phyloP scores from a whole-genome alignment of 1,140 invertebrate genomes.

The Hypsibius dujardini region DNA sequence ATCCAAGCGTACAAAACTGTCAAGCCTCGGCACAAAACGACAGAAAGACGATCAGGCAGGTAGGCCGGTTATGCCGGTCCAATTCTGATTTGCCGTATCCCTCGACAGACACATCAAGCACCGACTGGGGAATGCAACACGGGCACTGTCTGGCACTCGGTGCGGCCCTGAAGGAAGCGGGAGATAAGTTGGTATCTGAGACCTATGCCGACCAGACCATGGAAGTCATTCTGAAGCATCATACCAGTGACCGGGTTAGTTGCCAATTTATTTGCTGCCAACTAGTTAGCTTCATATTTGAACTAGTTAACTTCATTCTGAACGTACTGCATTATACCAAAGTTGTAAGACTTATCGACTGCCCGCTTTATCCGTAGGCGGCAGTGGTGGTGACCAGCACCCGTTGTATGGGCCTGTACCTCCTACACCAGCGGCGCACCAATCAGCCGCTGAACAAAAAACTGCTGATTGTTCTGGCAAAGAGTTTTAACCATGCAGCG shows the following conservation, averaged over 20 bases:
- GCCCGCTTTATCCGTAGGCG: constrained; percentile 31
- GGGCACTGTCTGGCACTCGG: constrained; percentile 62
- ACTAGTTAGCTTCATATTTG: too few relatives aligned
- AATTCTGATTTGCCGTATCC: background rate
- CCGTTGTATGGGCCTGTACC: constrained; percentile 60
- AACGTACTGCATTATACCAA: too few relatives aligned
- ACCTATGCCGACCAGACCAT: constrained; percentile 50
- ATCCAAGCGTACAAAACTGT: too few relatives aligned
- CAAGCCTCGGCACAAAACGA: too few relatives aligned
- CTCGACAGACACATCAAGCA: constrained; percentile 19
- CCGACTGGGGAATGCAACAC: constrained; percentile 55
- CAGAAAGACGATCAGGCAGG: too few relatives aligned
- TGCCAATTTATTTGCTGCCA: background rate
- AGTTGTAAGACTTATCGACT: background rate
- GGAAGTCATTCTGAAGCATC: constrained; percentile 45
- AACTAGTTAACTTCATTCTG: too few relatives aligned
- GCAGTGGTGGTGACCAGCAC: constrained; percentile 67
- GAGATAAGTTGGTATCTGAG: constrained; percentile 46
- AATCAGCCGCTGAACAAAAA: constrained; percentile 43
- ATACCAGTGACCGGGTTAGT: constrained; percentile 47
- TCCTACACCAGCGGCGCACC: constrained; percentile 52
- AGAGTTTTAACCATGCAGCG: constrained; percentile 76
- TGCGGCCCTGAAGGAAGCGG: constrained; percentile 70
- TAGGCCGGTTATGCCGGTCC: too few relatives aligned
- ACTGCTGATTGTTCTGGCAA: constrained; percentile 55